Evolutionary conservation across 92 coral and sea anemone genomes (phyloP).

Genomic region (Zoanthus sociatus): DNA sequence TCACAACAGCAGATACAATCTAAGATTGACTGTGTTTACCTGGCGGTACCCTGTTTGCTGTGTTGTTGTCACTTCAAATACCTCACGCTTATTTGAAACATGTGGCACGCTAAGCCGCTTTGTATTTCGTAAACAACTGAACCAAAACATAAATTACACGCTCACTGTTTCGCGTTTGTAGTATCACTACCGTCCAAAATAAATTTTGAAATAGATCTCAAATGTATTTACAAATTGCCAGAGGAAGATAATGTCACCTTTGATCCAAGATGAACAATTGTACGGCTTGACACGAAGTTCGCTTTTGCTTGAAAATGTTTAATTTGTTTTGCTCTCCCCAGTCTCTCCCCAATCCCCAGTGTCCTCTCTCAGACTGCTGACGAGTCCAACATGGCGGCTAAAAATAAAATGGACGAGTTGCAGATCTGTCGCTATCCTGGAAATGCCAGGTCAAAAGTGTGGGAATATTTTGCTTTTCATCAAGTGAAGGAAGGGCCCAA

Average conservation of each 20-base stretch:
- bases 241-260: too few species aligned
- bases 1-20: too few species aligned
- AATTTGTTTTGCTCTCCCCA: too few species aligned
- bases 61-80: slow-evolving; percentile 60
- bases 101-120: slow-evolving; percentile 42
- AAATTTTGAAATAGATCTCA: too few species aligned
- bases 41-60: slow-evolving; percentile 39
- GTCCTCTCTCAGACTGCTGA: slow-evolving; percentile 50
- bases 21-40: background rate
- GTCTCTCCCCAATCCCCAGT: slow-evolving; percentile 3
- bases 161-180: too few species aligned
- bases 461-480: slow-evolving; percentile 38
- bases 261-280: too few species aligned
- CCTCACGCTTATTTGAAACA: slow-evolving; percentile 36
- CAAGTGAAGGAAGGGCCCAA: slow-evolving; percentile 48
- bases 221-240: too few species aligned
- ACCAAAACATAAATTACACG: slow-evolving; percentile 57
- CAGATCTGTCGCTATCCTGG: slow-evolving; percentile 53
- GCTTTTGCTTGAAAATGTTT: too few species aligned
- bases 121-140: slow-evolving; percentile 55
- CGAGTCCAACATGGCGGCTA: slow-evolving; percentile 56
- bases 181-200: too few species aligned
- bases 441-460: slow-evolving; percentile 51
- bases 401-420: slow-evolving; percentile 35
- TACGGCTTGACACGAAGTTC: too few species aligned